Evolutionary conservation across 2,113 vertebrate genomes (phyloP), one percentile per base, ranked within the genome.

Genomic region (Sula dactylatra): DNA sequence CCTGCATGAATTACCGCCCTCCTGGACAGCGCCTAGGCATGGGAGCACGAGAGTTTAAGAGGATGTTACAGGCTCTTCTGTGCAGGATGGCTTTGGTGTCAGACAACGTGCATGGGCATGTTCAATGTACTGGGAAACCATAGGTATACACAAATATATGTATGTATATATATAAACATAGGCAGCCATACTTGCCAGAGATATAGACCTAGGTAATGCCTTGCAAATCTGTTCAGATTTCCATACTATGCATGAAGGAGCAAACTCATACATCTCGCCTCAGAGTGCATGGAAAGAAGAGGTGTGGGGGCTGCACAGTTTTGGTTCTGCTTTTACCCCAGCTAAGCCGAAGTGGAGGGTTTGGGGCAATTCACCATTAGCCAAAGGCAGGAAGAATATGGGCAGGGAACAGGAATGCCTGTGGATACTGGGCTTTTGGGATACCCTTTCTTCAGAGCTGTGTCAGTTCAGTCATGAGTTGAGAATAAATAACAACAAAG

Each of bases 401-500:
- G 40, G n/a, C 59, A 93, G 5, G 6, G 64, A 95, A 66, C 54
- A 86, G 67, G 45, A 66, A 87, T 1, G 11, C 16, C 65, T 71
- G 61, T 0, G 2, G 83, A 83, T 82, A 74, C 65, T 74, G 69
- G 67, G 85, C 92, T 97, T 92, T 87, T 92, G 71, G 82, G 94
- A 73, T 66, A 71, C 31, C 32, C 67, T 66, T 96, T 88, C 72
- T 94, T 84, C 90, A 96, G 94, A 81, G 45, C 64, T 59, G n/a
- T 86, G 91, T 89, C 89, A 89, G 73, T 94, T 78, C 52, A 65
- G 92, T 93, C 19, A 2, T 94, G 88, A 86, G 65, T 3, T 71
- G 69, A 86, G 92, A 92, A 97, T 78, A 94, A 96, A 88, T 88
- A 90, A 88, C 59, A 92, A 78, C 86, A 92, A 95, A 96, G 65